phyloP scores from a whole-genome alignment of 2,888 invertebrate genomes.

The Ernsta delagoae region DNA sequence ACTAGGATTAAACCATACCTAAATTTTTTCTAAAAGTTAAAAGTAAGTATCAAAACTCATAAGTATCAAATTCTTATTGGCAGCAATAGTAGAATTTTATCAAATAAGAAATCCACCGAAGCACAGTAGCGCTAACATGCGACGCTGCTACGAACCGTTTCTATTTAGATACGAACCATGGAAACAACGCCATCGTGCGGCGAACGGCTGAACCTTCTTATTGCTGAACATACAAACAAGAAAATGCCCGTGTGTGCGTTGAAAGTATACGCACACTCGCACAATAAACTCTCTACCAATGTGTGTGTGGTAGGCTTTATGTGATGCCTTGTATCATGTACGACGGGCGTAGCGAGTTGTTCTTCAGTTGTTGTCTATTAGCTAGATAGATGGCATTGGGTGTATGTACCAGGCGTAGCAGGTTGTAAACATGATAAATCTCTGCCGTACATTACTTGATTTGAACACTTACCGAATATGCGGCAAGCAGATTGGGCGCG shows the following conservation, averaged over 20 bases:
- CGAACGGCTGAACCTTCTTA: conserved; percentile 81
- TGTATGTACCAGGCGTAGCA: neutral
- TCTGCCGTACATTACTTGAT: conserved; percentile 38
- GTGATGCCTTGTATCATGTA: conserved; percentile 63
- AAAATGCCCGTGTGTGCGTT: conserved; percentile 63
- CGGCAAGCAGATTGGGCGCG: conserved; percentile 49
- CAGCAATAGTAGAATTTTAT: neutral
- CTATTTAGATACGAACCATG: conserved; percentile 63
- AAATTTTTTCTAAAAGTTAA: too few relatives aligned
- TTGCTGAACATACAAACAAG: conserved; percentile 66
- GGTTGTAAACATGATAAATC: conserved; percentile 38
- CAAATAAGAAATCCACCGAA: conserved; percentile 38
- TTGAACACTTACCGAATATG: conserved; percentile 63
- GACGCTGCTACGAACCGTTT: conserved; percentile 52
- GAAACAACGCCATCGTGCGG: conserved; percentile 77
- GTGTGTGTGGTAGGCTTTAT: conserved; percentile 69
- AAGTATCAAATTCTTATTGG: neutral
- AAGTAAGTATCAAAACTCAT: neutral
- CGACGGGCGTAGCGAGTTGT: conserved; percentile 45
- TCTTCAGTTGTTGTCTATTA: conserved; percentile 68
- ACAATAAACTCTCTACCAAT: conserved; percentile 57
- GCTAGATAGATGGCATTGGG: conserved; percentile 72
- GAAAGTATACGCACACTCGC: conserved; percentile 69
- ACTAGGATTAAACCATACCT: too few relatives aligned
- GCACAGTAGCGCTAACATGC: conserved; percentile 69